Percentiles rank a stretch among this genome's conserved stretches.
Evolutionary conservation across 1,140 invertebrate species (phyloP).

Genomic region (Drosophila pallidifrons): DNA sequence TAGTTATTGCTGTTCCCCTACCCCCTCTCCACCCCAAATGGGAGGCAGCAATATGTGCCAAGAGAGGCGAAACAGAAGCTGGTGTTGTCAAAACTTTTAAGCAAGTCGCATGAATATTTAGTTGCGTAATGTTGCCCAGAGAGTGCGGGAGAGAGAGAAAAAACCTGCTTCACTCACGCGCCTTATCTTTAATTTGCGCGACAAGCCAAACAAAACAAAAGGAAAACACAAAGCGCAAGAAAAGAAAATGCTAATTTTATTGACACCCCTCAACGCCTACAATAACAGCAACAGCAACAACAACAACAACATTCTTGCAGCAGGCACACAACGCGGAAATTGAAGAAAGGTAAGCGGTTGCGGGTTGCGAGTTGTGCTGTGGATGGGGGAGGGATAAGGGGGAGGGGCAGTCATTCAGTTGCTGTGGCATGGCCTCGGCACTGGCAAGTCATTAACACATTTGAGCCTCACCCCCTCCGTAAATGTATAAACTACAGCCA

Average conservation of each 20-base stretch:
- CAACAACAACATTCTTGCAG: conserved; percentile 31
- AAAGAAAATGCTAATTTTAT: conserved; percentile 81
- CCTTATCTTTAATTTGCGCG: conserved; percentile 71
- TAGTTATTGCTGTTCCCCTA: conserved; percentile 56
- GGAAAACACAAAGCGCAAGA: conserved; percentile 54
- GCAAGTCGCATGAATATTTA: conserved; percentile 78
- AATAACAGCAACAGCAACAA: too few relatives aligned
- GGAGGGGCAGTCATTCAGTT: conserved; percentile 2
- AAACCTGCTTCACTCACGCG: neutral
- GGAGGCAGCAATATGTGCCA: conserved; percentile 28
- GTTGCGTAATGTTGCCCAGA: conserved; percentile 68
- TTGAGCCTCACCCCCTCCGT: conserved; percentile 39
- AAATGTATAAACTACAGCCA: conserved; percentile 34
- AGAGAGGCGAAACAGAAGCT: conserved; percentile 4
- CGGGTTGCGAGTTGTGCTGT: conserved; percentile 1
- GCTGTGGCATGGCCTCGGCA: neutral
- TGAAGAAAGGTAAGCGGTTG: conserved; percentile 59
- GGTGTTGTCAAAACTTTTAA: conserved; percentile 41
- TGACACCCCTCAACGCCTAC: conserved; percentile 54
- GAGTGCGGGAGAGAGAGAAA: too few relatives aligned
- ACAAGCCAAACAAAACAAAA: conserved; percentile 63
- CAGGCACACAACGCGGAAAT: conserved; percentile 61
- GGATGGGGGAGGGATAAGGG: too few relatives aligned
- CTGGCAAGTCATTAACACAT: conserved; percentile 77
- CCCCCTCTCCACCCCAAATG: neutral